phyloP scores from a whole-genome alignment of 1,140 invertebrate genomes.

The Steinernema feltiae region DNA sequence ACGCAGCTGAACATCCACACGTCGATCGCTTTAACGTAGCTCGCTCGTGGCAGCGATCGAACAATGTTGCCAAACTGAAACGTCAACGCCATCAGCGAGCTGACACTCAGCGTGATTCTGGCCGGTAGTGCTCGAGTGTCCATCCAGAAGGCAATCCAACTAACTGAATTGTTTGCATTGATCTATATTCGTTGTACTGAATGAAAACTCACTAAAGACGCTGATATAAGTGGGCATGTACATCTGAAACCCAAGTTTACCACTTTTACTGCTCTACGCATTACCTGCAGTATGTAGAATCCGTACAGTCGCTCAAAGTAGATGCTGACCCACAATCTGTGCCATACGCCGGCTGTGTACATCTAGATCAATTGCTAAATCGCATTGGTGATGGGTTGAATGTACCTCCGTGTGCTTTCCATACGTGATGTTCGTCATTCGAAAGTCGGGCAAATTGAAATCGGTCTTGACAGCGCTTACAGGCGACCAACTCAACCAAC shows the following conservation, averaged over 20 bases:
- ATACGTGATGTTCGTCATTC: conserved; percentile 53
- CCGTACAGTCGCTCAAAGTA: conserved; percentile 56
- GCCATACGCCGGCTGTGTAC: conserved; percentile 56
- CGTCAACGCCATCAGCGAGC: conserved; percentile 53
- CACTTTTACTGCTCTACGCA: neutral
- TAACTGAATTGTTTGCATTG: conserved; percentile 25
- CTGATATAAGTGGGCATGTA: conserved; percentile 56
- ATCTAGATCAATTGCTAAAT: conserved; percentile 37
- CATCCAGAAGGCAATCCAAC: conserved; percentile 57
- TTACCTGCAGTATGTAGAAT: conserved; percentile 55
- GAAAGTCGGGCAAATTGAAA: conserved; percentile 55
- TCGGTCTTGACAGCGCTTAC: conserved; percentile 51
- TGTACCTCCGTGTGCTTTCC: conserved; percentile 49
- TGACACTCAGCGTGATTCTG: conserved; percentile 35
- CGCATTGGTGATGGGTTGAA: conserved; percentile 4
- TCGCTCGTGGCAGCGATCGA: conserved; percentile 47
- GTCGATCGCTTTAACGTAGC: conserved; percentile 54
- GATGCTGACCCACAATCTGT: conserved; percentile 50
- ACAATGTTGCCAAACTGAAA: conserved; percentile 58
- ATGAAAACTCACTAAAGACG: conserved; percentile 49
- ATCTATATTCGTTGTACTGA: conserved; percentile 15
- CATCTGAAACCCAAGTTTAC: conserved; percentile 43
- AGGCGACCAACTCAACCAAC: conserved; percentile 54
- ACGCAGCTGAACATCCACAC: conserved; percentile 57
- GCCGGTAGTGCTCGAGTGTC: conserved; percentile 56